Base-by-base conservation (phyloP, 23 tunicate genomes). In the Botrylloides violaceus region DNA sequence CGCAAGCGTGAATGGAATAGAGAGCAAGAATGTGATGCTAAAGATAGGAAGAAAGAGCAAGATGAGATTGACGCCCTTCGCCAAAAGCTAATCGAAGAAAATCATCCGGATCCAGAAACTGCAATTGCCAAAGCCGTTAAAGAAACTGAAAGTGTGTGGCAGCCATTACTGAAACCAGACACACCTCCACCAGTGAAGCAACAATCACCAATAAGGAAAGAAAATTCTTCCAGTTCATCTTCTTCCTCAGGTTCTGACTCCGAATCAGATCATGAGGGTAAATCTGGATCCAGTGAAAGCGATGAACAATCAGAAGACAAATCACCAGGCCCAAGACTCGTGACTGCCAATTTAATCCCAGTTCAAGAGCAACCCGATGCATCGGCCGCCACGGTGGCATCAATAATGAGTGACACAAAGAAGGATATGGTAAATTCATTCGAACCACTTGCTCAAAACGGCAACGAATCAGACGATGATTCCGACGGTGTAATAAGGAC, bases 21-120 rank as follows among this genome's bases (percentile, higher is more conserved):
- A 18, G 99, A 95, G 55, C 66, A 50, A 15, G 99, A 84, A 18
- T 28, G 61, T 32, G 99, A 95, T 71, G 79, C 71, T 19, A 71
- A 81, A 63, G 99, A 95, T 43, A 75, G 96, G 5, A 87, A 84
- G 57, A 95, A 95, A 70, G 99, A 95, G 72, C 82, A 82, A 50
- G 99, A 87, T 27, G 99, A 95, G 34, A 76, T 95, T 23, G 96
- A 82, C 32, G 64, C 63, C 31, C 77, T 95, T 12, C 85, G 86
- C 1, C 85, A 95, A 64, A 78, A 79, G 22, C 71, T 95, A 28
- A 32, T 83, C 6, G 83, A 83, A 64, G 99, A 95, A 64, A 79
- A 89, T 34, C 96, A 95, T 71, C 80, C 95, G 7, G 96, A 95
- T 59, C 86, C 85, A 23, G 92, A 86, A 19, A 47, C 79, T 2